Conservation (phyloP, 92 coral and sea anemone genomes). For the Porites rus region DNA sequence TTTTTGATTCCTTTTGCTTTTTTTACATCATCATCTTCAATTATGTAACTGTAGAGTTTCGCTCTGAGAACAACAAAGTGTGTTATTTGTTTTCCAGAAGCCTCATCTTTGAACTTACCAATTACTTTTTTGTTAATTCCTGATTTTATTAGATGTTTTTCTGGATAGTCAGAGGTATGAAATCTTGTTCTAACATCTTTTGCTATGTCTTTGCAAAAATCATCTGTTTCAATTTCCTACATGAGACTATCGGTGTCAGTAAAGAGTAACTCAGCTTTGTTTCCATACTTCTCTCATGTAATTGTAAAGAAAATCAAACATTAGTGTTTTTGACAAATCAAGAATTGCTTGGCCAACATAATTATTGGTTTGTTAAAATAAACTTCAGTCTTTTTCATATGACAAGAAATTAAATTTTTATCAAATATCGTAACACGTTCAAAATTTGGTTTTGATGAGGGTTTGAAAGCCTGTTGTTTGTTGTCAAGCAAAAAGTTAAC, state of each 20-base stretch:
- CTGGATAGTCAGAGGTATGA: slow-evolving; percentile 21
- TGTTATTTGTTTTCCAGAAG: slow-evolving; percentile 8
- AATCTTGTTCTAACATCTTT: background rate
- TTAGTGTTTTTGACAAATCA: background rate
- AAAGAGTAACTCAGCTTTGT: slow-evolving; percentile 17
- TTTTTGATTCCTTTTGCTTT: slow-evolving; percentile 33
- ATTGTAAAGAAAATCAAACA: slow-evolving; percentile 50
- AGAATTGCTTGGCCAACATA: too few relatives aligned
- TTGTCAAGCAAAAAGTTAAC: too few relatives aligned
- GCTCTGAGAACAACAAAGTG: slow-evolving; percentile 46
- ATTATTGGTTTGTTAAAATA: too few relatives aligned
- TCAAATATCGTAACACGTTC: too few relatives aligned
- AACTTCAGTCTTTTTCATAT: too few relatives aligned
- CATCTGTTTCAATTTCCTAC: slow-evolving; percentile 47
- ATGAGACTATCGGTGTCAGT: slow-evolving; percentile 35
- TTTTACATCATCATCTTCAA: background rate
- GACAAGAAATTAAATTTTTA: too few relatives aligned
- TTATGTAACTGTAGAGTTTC: slow-evolving; percentile 33
- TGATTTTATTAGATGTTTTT: slow-evolving; percentile 27
- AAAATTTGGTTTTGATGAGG: too few relatives aligned
- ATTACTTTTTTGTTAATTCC: slow-evolving; percentile 9
- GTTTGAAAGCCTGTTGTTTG: too few relatives aligned
- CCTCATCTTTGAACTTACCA: slow-evolving; percentile 26
- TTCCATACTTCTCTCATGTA: slow-evolving; percentile 24
- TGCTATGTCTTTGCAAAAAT: slow-evolving; percentile 13